These are phyloP conservation scores for Cyrtodaria siliqua DNA, from an alignment of 2,888 invertebrate species.

Conservation along the genomic window DNA sequence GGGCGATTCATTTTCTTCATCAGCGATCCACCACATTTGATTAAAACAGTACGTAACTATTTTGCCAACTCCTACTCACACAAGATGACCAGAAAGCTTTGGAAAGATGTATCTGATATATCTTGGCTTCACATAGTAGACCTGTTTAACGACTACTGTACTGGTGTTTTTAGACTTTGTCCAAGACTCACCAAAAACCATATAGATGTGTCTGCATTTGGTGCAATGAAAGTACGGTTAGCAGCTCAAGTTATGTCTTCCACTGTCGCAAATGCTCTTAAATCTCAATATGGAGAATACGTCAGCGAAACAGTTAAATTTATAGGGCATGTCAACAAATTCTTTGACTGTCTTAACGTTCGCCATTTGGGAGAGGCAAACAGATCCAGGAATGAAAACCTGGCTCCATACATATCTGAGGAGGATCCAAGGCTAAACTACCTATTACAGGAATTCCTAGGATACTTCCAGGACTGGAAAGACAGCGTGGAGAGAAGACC, in stretches of 20 bases:
- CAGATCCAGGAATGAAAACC: not conserved
- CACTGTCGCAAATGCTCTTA: not conserved
- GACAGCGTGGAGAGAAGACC: not conserved
- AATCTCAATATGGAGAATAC: not conserved
- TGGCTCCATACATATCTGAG: not conserved
- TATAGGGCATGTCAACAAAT: not conserved
- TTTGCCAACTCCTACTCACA: not conserved
- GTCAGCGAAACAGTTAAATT: not conserved
- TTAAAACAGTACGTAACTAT: slow-evolving; percentile 2
- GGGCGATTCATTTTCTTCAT: slow-evolving; percentile 6
- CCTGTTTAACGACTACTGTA: not conserved
- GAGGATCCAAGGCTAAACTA: not conserved
- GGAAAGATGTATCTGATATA: not conserved
- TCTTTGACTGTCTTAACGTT: not conserved
- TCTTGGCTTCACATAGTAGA: not conserved
- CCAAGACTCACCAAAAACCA: not conserved
- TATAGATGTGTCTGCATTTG: not conserved
- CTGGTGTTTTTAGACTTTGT: not conserved
- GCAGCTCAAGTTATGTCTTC: not conserved
- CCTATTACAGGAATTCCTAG: not conserved
- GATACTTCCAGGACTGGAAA: not conserved
- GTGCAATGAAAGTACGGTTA: not conserved
- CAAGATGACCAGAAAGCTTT: not conserved
- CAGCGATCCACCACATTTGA: not conserved
- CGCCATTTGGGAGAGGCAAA: not conserved